Base-by-base conservation (phyloP, 2,797 vertebrate genomes). In the Acanthurus leucopareius region DNA sequence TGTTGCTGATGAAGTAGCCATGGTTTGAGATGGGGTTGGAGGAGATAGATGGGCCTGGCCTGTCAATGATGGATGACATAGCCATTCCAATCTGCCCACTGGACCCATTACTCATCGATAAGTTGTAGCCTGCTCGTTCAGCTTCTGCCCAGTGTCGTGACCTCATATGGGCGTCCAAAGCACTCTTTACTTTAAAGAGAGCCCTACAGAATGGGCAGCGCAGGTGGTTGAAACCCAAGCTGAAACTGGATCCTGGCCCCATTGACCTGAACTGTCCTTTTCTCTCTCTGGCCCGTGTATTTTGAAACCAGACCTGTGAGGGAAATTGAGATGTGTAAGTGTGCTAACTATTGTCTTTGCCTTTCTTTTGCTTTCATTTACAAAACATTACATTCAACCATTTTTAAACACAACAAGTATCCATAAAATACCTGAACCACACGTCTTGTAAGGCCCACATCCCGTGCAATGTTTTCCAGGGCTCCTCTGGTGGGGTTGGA, bases 401-500 rank as follows among this genome's bases (percentile, higher is more conserved):
- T 42, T 59, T 61, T 77, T 5, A 53, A 22, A 51, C 16, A 63
- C 40, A 67, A 38, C 6, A 48, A 57, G 53, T 14, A 74, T 68
- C 11, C 3, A 54, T 73, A 51, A 73, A 51, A 47, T 94, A 99
- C 98, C 88, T 99, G 98, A 69, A 99, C 98, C 65, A 99, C 98
- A 0, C 98, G 97, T 91, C 99, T 98, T 93, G 99, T 98, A 69
- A 99, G 94, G 84, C 98, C 98, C 75, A 99, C 98, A 90, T 99
- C 98, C 2, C 97, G 97, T 10, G 98, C 98, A 80, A 99, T 99
- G 89, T 98, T 97, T 90, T 99, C 98, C 78, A 99, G 89, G 94
- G 99, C 98, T 88, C 99, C 99, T 82, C 98, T 96, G 19, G 98
- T 99, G 32, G 98, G 98, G 88, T 99, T 99, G 49, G 98, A 99